Evolutionary conservation across 1,140 invertebrate species (phyloP).

Genomic region (Agrilus planipennis): DNA sequence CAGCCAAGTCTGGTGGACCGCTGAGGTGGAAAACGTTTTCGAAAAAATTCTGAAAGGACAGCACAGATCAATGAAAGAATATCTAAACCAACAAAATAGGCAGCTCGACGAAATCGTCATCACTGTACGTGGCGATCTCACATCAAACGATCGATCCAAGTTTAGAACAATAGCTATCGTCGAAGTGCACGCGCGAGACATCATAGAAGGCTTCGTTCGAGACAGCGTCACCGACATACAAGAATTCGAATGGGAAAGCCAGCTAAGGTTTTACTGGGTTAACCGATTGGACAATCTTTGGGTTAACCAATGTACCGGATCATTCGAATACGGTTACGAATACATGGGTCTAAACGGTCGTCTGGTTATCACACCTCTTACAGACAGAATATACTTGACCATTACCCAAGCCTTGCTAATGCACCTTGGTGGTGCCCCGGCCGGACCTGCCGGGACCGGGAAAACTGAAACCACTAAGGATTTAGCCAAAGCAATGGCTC

Average conservation of each 20-base stretch:
- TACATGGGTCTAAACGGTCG: slow-evolving; percentile 88
- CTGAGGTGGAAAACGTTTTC: slow-evolving; percentile 84
- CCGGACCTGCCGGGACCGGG: slow-evolving; percentile 72
- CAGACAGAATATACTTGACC: slow-evolving; percentile 83
- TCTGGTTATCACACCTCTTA: slow-evolving; percentile 81
- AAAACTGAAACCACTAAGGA: slow-evolving; percentile 89
- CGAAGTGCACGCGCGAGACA: slow-evolving; percentile 81
- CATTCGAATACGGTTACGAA: slow-evolving; percentile 84
- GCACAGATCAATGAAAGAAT: slow-evolving; percentile 81
- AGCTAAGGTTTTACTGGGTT: slow-evolving; percentile 83
- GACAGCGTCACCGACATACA: slow-evolving; percentile 70
- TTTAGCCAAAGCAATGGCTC: slow-evolving; percentile 74
- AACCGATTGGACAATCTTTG: slow-evolving; percentile 68
- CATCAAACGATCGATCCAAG: slow-evolving; percentile 72
- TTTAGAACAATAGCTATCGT: slow-evolving; percentile 80
- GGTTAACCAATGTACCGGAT: slow-evolving; percentile 74
- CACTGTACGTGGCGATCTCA: slow-evolving; percentile 54
- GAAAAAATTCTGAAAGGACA: slow-evolving; percentile 59
- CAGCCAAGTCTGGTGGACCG: slow-evolving; percentile 89
- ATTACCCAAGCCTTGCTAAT: slow-evolving; percentile 83
- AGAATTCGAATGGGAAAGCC: slow-evolving; percentile 89
- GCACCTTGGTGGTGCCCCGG: slow-evolving; percentile 78
- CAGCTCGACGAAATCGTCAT: slow-evolving; percentile 77
- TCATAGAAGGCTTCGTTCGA: slow-evolving; percentile 75
- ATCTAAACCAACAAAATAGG: slow-evolving; percentile 62